Evolutionary conservation across 2,113 vertebrate species (phyloP), one percentile per base, ranked within the genome.

Genomic region (Ageneiosus marmoratus): DNA sequence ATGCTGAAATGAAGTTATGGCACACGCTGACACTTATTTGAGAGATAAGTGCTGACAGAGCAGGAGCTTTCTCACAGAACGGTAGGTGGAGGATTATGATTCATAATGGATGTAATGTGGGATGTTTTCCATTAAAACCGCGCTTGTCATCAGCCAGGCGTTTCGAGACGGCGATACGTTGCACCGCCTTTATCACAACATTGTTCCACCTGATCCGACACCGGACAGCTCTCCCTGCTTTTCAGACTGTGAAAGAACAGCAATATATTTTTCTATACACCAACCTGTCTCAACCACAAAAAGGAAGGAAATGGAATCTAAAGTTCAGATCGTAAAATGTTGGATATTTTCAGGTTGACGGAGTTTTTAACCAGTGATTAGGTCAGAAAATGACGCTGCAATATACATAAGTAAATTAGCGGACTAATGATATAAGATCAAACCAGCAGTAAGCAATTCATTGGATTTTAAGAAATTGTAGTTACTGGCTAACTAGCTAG

Each of bases 1-100:
- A 84, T 29, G 51, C 55, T 63, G 72, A 74, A 60, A 73, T 74
- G 34, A 65, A 55, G 73, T 80, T 84, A 80, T 27, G 9, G 27
- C 74, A 60, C 70, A 62, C 24, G 8, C 76, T 48, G 56, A 73
- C 20, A 32, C 80, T 80, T 67, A 51, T 63, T 48, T 62, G 34
- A 69, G 51, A 22, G 53, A 70, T 44, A 77, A 60, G 72, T 51
- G 85, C 70, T 83, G 81, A 79, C 20, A n/a, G 44, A 15, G 41
- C 77, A 44, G 55, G 8, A 62, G 56, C 55, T n/a, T 46, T 34
- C 37, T 41, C 32, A 3, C 10, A 18, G 20, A 78, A 27, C 24
- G 34, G 24, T 11, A 29, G 44, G 41, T 12, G 77, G 29, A 50
- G 50, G 51, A 76, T 76, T 24, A 55, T 3, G 50, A 76, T 24